Evolutionary conservation across 2,113 vertebrate genomes (phyloP).

Genomic region (Ia io): DNA sequence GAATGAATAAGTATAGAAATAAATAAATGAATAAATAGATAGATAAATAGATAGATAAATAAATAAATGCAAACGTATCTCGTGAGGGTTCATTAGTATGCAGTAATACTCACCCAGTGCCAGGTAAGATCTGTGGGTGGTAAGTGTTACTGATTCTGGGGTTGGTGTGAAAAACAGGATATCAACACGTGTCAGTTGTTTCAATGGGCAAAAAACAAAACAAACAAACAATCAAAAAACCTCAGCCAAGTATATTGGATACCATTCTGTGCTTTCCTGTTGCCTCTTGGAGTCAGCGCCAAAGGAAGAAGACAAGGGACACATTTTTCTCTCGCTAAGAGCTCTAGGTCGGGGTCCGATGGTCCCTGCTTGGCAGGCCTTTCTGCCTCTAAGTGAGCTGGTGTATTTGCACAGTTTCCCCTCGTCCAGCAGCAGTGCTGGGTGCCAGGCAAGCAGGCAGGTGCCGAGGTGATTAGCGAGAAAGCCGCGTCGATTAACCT

Average conservation of each 20-base stretch:
- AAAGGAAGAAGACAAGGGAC: not conserved
- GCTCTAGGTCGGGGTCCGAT: not conserved
- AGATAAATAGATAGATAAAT: no score
- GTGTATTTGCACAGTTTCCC: conserved; percentile 29
- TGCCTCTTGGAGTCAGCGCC: not conserved
- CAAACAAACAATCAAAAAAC: no score
- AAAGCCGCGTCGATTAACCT: conserved; percentile 54
- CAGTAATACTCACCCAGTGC: not conserved
- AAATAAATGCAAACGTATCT: not conserved
- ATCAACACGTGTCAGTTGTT: not conserved
- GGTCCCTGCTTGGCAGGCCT: not conserved
- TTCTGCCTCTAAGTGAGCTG: not conserved
- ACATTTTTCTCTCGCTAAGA: not conserved
- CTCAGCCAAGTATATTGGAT: not conserved
- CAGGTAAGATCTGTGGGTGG: not conserved
- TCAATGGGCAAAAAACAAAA: not conserved
- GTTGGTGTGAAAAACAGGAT: conserved; percentile 24
- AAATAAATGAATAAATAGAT: no score
- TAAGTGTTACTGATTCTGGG: not conserved
- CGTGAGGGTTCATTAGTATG: not conserved
- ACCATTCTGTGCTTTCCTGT: not conserved
- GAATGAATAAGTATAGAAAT: no score
- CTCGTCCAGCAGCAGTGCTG: conserved; percentile 59
- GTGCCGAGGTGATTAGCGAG: conserved; percentile 45
- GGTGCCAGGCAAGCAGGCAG: conserved; percentile 44